Percentiles rank a stretch among this genome's conserved stretches.
phyloP scores from a whole-genome alignment of 2,797 vertebrate species.

The Molothrus aeneus region DNA sequence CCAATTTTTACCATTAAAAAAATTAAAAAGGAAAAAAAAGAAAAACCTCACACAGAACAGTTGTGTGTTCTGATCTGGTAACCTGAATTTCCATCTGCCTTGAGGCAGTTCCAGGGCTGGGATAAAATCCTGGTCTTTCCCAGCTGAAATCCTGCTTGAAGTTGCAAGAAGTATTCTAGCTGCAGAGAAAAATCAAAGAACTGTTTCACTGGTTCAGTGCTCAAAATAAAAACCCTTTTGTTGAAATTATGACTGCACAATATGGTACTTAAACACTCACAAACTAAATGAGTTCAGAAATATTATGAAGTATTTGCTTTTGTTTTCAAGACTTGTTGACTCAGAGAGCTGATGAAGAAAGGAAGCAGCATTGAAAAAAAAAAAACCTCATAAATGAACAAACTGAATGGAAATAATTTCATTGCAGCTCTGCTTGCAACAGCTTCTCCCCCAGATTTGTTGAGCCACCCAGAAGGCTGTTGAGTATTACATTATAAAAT shows the following conservation, averaged over 20 bases:
- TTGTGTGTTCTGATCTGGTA: neutral
- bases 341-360: neutral
- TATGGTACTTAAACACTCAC: neutral
- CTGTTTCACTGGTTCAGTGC: neutral
- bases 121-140: neutral
- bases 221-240: neutral
- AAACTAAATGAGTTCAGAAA: neutral
- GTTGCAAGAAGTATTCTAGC: neutral
- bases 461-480: neutral
- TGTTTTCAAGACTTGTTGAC: constrained; percentile 1
- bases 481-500: neutral
- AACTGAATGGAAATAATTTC: neutral
- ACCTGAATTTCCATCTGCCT: neutral
- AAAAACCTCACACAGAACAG: neutral
- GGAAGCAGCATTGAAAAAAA: neutral
- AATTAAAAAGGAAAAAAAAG: neutral
- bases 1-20: neutral
- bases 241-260: neutral
- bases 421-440: neutral
- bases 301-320: neutral
- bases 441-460: neutral
- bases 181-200: neutral
- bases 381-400: neutral
- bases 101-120: neutral
- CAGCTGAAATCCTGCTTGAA: neutral